Percentiles rank a stretch among this genome's conserved stretches.
These are phyloP conservation scores for Paratrypauchen microcephalus DNA, from an alignment of 2,797 vertebrate genomes.

Conservation along the genomic window DNA sequence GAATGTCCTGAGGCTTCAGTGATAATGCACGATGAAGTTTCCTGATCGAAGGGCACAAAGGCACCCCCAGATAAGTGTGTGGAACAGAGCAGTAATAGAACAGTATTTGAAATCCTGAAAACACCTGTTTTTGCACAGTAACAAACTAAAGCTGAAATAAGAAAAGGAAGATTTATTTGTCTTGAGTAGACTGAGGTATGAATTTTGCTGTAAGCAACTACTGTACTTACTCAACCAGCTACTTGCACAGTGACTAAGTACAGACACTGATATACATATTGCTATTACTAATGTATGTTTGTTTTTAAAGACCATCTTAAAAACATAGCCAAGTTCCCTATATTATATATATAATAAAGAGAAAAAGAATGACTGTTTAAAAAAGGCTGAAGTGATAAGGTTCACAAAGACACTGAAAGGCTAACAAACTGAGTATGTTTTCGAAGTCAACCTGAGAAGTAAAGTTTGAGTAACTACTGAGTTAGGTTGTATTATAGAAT, in stretches of 20 bases:
- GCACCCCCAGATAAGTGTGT: background rate
- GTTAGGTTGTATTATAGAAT: slow-evolving; percentile 37
- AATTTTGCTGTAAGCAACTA: slow-evolving; percentile 1
- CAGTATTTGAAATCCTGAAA: background rate
- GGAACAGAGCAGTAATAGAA: background rate
- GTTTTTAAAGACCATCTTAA: background rate
- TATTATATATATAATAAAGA: background rate
- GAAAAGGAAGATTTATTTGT: slow-evolving; percentile 5
- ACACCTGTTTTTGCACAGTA: background rate
- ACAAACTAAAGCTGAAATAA: background rate
- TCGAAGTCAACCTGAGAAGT: slow-evolving; percentile 48
- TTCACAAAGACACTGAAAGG: slow-evolving; percentile 47
- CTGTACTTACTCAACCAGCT: slow-evolving; percentile 1
- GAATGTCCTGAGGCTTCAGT: slow-evolving; percentile 65
- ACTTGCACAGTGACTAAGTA: slow-evolving; percentile 9
- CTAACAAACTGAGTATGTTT: slow-evolving; percentile 45
- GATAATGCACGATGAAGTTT: slow-evolving; percentile 56
- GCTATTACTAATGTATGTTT: slow-evolving; percentile 17
- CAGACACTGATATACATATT: slow-evolving; percentile 14
- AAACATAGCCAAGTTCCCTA: background rate
- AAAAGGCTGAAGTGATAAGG: slow-evolving; percentile 28
- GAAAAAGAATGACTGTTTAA: slow-evolving; percentile 1
- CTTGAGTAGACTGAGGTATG: slow-evolving; percentile 21
- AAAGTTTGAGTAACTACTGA: slow-evolving; percentile 25
- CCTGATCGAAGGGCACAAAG: slow-evolving; percentile 10